Percentiles rank a stretch among this genome's conserved stretches.
Evolutionary conservation across 2,113 vertebrate genomes (phyloP).

Genomic region (Mola mola): DNA sequence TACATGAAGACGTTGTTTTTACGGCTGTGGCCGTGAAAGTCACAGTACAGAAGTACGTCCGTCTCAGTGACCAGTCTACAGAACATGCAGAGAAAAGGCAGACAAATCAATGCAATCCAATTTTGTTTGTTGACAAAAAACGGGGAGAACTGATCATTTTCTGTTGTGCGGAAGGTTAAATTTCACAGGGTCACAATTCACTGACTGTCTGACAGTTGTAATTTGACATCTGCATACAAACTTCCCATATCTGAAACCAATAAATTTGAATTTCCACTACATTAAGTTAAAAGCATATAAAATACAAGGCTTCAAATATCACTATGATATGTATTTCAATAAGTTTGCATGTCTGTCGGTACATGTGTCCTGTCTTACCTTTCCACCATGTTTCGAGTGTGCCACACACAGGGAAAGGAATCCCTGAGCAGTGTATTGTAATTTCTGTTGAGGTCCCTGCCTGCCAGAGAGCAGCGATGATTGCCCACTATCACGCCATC

Average conservation of each 20-base stretch:
- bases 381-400: slow-evolving; percentile 89
- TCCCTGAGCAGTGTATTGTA: slow-evolving; percentile 82
- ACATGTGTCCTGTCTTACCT: slow-evolving; percentile 78
- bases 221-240: no score
- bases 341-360: background rate
- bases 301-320: no score
- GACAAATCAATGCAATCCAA: no score
- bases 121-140: no score
- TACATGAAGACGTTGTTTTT: slow-evolving; percentile 96
- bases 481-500: slow-evolving; percentile 95
- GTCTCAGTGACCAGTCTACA: slow-evolving; percentile 84
- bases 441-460: slow-evolving; percentile 90
- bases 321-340: no score
- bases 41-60: slow-evolving; percentile 91
- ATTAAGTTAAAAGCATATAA: no score
- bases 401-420: slow-evolving; percentile 88
- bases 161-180: no score
- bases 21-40: slow-evolving; percentile 93
- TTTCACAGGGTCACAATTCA: no score
- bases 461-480: slow-evolving; percentile 90
- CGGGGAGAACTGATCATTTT: no score
- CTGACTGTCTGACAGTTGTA: no score
- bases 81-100: background rate
- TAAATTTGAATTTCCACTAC: no score
- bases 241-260: no score